These are phyloP conservation scores for Macrosteles quadrilineatus DNA, from an alignment of 1,140 invertebrate genomes.

Conservation along the genomic window DNA sequence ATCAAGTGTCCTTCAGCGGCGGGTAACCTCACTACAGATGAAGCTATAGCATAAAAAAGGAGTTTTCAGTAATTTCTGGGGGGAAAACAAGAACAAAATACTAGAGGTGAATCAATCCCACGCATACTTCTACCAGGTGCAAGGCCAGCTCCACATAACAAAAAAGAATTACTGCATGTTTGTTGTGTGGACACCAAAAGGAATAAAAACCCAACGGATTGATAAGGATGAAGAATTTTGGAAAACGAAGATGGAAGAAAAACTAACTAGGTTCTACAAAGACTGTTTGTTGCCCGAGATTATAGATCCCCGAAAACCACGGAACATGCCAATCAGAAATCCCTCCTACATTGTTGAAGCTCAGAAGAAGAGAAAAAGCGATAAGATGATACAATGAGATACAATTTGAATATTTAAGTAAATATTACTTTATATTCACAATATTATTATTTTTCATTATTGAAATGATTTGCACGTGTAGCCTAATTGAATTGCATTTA, in stretches of 20 bases:
- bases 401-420: too few species aligned
- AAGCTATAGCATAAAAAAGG: neutral
- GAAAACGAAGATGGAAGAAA: neutral
- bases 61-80: neutral
- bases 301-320: neutral
- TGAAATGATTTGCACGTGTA: too few species aligned
- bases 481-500: too few species aligned
- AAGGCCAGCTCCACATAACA: slow-evolving; percentile 38
- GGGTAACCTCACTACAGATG: neutral
- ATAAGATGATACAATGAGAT: too few species aligned
- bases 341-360: too few species aligned
- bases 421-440: too few species aligned
- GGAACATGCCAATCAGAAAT: too few species aligned
- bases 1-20: slow-evolving; percentile 36
- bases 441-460: too few species aligned
- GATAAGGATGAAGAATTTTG: slow-evolving; percentile 1
- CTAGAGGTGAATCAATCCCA: slow-evolving; percentile 39
- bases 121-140: slow-evolving; percentile 45
- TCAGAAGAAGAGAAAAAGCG: too few species aligned
- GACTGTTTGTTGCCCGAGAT: neutral
- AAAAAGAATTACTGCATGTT: slow-evolving; percentile 17
- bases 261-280: neutral
- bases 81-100: slow-evolving; percentile 30
- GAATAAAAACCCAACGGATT: slow-evolving; percentile 4
- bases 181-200: slow-evolving; percentile 23